A percentile compares a stretch with the other conserved stretches of the same genome.
These are phyloP conservation scores for Sanderia malayensis DNA, from an alignment of 30 jellyfish, hydroid and myxozoan genomes.

Conservation along the genomic window DNA sequence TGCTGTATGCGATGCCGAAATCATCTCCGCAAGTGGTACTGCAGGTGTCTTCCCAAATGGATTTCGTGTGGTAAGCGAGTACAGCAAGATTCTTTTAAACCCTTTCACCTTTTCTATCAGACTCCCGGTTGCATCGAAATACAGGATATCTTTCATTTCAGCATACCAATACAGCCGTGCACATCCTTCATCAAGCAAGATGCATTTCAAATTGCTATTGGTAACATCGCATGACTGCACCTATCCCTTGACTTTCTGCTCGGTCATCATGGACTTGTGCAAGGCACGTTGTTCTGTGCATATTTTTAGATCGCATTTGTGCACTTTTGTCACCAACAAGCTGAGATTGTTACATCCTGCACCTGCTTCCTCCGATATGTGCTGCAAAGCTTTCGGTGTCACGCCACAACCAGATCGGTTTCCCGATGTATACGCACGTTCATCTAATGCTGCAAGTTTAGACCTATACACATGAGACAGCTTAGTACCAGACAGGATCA, in stretches of 20 bases:
- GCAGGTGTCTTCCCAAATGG: slow-evolving; percentile 7
- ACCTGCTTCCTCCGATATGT: not conserved
- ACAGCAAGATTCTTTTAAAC: not conserved
- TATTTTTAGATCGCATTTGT: not conserved
- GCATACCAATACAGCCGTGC: not conserved
- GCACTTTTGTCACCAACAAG: not conserved
- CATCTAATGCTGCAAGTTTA: not conserved
- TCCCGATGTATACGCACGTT: slow-evolving; percentile 8
- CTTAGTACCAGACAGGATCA: not conserved
- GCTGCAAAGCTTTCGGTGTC: slow-evolving; percentile 6
- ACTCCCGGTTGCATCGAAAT: not conserved
- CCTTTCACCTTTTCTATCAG: not conserved
- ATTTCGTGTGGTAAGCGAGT: slow-evolving; percentile 2
- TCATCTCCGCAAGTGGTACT: slow-evolving; percentile 9
- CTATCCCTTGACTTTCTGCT: not conserved
- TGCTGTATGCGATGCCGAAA: slow-evolving; percentile 5
- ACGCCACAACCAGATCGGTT: slow-evolving; percentile 19
- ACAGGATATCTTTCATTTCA: not conserved
- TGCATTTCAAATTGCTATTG: not conserved
- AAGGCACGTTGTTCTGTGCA: not conserved
- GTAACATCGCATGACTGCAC: not conserved
- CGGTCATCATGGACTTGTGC: not conserved
- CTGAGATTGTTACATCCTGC: slow-evolving; percentile 1
- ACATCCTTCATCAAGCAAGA: slow-evolving; percentile 6
- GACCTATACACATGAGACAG: not conserved